These are phyloP conservation scores for Austrofundulus limnaeus DNA, from an alignment of 2,113 vertebrate genomes.

Conservation along the genomic window DNA sequence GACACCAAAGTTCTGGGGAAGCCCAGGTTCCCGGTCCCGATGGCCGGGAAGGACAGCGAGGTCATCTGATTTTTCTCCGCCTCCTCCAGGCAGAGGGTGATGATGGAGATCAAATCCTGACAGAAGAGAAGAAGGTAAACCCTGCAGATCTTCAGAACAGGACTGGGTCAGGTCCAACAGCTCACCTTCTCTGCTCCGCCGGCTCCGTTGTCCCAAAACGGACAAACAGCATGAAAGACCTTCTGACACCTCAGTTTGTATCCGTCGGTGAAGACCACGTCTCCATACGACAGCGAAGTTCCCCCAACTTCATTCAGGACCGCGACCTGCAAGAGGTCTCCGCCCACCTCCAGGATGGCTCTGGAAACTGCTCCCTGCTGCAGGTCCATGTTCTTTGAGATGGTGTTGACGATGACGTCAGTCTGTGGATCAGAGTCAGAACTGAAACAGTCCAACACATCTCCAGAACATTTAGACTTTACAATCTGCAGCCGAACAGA, in stretches of 20 bases:
- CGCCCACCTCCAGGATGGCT: slow-evolving; percentile 80
- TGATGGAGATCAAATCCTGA: slow-evolving; percentile 70
- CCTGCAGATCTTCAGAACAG: neutral
- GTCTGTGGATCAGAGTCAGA: slow-evolving; percentile 68
- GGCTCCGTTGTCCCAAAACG: slow-evolving; percentile 48
- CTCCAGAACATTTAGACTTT: neutral
- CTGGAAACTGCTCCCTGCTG: slow-evolving; percentile 77
- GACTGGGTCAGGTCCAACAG: neutral
- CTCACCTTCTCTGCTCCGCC: slow-evolving; percentile 70
- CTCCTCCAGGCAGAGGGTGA: slow-evolving; percentile 77
- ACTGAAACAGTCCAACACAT: neutral
- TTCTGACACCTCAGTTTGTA: slow-evolving; percentile 70
- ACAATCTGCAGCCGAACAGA: too few species aligned
- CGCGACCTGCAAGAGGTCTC: slow-evolving; percentile 75
- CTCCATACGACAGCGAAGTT: neutral
- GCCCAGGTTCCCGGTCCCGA: slow-evolving; percentile 86
- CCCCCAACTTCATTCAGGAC: slow-evolving; percentile 1
- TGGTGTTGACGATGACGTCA: slow-evolving; percentile 83
- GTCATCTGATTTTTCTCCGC: slow-evolving; percentile 69
- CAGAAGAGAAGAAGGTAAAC: neutral
- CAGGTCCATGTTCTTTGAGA: slow-evolving; percentile 77
- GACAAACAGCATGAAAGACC: slow-evolving; percentile 81
- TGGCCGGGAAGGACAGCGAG: slow-evolving; percentile 86
- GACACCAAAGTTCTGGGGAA: slow-evolving; percentile 83
- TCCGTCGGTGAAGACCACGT: slow-evolving; percentile 78